Evolutionary conservation across 1,140 invertebrate species (phyloP).

Genomic region (Drosophila sturtevanti): DNA sequence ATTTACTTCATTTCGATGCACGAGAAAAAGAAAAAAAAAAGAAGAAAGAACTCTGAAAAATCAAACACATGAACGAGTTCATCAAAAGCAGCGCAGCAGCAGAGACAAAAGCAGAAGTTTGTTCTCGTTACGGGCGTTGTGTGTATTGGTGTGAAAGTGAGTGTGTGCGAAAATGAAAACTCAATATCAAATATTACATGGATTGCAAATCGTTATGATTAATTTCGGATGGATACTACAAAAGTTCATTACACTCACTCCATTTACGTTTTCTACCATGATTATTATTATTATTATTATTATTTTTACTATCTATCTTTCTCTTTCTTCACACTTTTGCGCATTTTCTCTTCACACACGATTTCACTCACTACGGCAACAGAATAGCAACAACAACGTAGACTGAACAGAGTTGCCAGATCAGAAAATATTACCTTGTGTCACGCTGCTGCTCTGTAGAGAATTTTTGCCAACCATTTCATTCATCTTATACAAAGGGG

Average conservation of each 20-base stretch:
- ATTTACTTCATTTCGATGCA: conserved; percentile 37
- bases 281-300: conserved; percentile 53
- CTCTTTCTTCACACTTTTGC: conserved; percentile 39
- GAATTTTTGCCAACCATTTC: conserved; percentile 46
- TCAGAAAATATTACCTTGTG: conserved; percentile 33
- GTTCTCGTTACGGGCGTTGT: conserved; percentile 58
- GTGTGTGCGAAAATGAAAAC: conserved; percentile 31
- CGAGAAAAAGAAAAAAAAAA: conserved; percentile 39
- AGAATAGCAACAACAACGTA: conserved; percentile 42
- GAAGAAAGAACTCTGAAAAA: conserved; percentile 40
- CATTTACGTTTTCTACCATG: conserved; percentile 41
- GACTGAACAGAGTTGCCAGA: conserved; percentile 56
- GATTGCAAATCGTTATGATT: conserved; percentile 14
- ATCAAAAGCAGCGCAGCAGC: conserved; percentile 54
- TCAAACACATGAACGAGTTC: conserved; percentile 66
- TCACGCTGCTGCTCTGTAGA: conserved; percentile 43
- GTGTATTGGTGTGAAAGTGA: conserved; percentile 29
- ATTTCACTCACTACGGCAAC: conserved; percentile 61
- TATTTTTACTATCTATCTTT: conserved; percentile 46
- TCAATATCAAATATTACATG: conserved; percentile 32
- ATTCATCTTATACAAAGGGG: conserved; percentile 17
- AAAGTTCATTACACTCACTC: conserved; percentile 51
- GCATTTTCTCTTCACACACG: conserved; percentile 59
- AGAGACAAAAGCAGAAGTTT: conserved; percentile 19
- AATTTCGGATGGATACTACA: conserved; percentile 15